Base-by-base conservation (phyloP, 2,888 invertebrate genomes). In the Pelosia muscerda region DNA sequence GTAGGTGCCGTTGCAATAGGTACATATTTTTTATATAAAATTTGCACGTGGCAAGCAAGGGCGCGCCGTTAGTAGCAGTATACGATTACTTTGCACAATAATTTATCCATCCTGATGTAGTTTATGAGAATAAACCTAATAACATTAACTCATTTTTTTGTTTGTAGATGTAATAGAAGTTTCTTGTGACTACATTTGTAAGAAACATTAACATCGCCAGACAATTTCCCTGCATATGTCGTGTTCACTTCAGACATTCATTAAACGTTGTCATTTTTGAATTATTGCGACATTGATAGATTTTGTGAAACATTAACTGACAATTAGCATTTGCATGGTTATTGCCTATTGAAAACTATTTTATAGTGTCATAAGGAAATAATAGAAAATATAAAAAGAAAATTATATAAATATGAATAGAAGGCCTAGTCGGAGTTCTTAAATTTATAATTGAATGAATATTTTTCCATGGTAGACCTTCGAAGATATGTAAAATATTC, bases 151-250 rank as follows among this genome's bases (percentile, higher is more conserved):
- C 73, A 77, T 71, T 74, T 71, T 80, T 79, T 74, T 55, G 38
- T 58, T 60, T 62, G 42, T 70, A 66, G 72, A 65, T 74, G 75
- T 74, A 73, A 77, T 75, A 75, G 76, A 69, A 60, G 68, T 81
- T 81, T 79, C 77, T 81, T 80, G 70, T 61, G 58, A 62, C 60
- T 60, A 38, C 70, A 49, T 23, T 67, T 63, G 72, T 64, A 74
- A 73, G 65, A 78, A 78, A 70, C 66, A 69, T 72, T 75, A 77
- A 77, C 76, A 71, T 74, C 66, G 72, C 69, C 65, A 72, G 76
- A 77, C 75, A 81, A 89, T 90, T 90, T 86, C 84, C 87, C 88
- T 89, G 31, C 53, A 88, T 63, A 63, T 68, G 81, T 84, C 83
- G 82, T 77, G 81, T 83, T 57, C 22, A 34, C 67, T 79, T 81